Conservation (phyloP, 2,797 vertebrate genomes). For the Scleropages formosus region DNA sequence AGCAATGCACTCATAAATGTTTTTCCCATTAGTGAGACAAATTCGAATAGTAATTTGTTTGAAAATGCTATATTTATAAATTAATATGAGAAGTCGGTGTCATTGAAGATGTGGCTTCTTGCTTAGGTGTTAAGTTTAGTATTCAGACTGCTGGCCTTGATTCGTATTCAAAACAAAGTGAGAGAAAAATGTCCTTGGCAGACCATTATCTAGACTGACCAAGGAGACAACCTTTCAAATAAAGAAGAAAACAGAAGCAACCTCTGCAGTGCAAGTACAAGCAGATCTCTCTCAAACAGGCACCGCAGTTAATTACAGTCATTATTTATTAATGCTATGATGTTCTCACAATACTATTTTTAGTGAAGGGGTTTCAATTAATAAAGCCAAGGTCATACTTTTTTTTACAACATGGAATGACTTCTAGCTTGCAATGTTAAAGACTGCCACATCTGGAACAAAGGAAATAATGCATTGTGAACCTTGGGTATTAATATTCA, state of each 20-base stretch:
- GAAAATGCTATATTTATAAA: slow-evolving; percentile 21
- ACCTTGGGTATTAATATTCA: too few relatives aligned
- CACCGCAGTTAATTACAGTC: too few relatives aligned
- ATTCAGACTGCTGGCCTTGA: neutral
- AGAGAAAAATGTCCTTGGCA: slow-evolving; percentile 21
- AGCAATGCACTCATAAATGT: slow-evolving; percentile 13
- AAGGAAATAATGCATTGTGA: too few relatives aligned
- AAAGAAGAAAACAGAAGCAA: neutral
- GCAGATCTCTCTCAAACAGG: neutral
- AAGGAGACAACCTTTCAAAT: slow-evolving; percentile 25
- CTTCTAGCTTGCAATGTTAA: too few relatives aligned
- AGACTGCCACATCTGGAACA: too few relatives aligned
- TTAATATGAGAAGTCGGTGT: slow-evolving; percentile 21
- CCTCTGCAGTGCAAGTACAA: neutral
- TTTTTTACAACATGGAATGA: neutral
- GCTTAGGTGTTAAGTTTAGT: slow-evolving; percentile 17
- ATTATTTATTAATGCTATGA: neutral
- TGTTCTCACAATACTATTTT: neutral
- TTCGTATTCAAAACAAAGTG: slow-evolving; percentile 20
- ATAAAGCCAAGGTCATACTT: neutral
- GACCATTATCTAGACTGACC: slow-evolving; percentile 25
- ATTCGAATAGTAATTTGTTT: slow-evolving; percentile 15
- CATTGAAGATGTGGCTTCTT: slow-evolving; percentile 9
- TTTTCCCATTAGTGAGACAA: slow-evolving; percentile 8
- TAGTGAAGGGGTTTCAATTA: neutral